Percentiles rank a stretch among this genome's conserved stretches.
phyloP scores from a whole-genome alignment of 2,888 invertebrate species.

The Xanthorhoe spadicearia region DNA sequence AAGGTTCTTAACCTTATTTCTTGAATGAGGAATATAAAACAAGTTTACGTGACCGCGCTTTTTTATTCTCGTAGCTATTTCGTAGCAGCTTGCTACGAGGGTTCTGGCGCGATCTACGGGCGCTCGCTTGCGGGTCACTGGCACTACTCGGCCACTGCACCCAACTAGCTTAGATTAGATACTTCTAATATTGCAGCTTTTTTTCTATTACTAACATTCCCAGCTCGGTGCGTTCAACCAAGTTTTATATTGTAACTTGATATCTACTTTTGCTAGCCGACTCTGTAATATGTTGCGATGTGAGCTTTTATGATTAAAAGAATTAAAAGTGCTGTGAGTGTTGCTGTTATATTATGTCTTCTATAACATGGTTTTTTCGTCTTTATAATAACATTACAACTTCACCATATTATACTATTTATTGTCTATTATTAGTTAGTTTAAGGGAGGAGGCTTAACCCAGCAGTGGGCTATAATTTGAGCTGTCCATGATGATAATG shows the following conservation, averaged over 20 bases:
- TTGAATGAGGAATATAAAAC: constrained; percentile 32
- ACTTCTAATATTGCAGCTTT: constrained; percentile 80
- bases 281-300: constrained; percentile 37
- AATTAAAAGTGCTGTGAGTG: constrained; percentile 12
- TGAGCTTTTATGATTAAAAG: constrained; percentile 20
- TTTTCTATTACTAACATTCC: constrained; percentile 80
- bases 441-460: too few species aligned
- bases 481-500: too few species aligned
- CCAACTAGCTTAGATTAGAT: constrained; percentile 82
- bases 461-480: too few species aligned
- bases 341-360: constrained; percentile 3
- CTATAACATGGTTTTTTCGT: neutral
- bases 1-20: constrained; percentile 34
- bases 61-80: constrained; percentile 60
- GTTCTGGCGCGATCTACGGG: constrained; percentile 50
- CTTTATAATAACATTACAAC: neutral
- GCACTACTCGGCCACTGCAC: constrained; percentile 81
- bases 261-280: constrained; percentile 37
- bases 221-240: constrained; percentile 62
- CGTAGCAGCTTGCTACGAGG: constrained; percentile 69
- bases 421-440: too few species aligned
- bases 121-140: constrained; percentile 75
- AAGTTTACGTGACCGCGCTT: constrained; percentile 41
- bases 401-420: too few species aligned
- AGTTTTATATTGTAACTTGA: constrained; percentile 53